Base-by-base conservation (phyloP, 2,888 invertebrate genomes). In the Cheilosia soror region DNA sequence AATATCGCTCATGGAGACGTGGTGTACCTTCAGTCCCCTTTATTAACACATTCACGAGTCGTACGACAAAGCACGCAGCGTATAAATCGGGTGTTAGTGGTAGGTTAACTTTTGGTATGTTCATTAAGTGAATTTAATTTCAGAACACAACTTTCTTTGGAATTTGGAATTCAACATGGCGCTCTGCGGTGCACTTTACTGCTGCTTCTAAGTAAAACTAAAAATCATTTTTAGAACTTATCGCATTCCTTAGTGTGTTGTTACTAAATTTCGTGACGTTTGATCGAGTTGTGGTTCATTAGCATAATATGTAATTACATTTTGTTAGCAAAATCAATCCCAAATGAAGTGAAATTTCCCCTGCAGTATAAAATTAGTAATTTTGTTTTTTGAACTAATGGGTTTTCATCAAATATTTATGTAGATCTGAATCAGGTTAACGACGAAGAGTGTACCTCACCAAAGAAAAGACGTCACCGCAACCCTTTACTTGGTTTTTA, bases 251-350 rank as follows among this genome's bases (percentile, higher is more conserved):
- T 13, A 72, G 71, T 66, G 66, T 72, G 76, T 81, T 68, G 55
- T 77, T 80, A 37, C 81, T 72, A 77, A 85, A 57, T 57, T 75
- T 53, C 62, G 81, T 85, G 76, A 77, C 76, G 84, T 80, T 85
- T 81, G 53, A 51, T 25, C 15, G 63, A 68, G n/a, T 79, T 31
- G 44, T 62, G 57, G 42, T 63, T 77, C 20, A 55, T 55, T 58
- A 49, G 47, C 37, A 42, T 42, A 55, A 13, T n/a, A 63, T 51
- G 63, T 13, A 73, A 4, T 15, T 51, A 27, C 20, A 27, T 77
- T 60, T 9, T 60, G 4, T 53, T 44, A 9, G 25, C 5, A 42
- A 44, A 53, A n/a, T 51, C 25, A 7, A 27, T 29, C 7, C 42
- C 2, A 33, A 33, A 58, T 40, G 13, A 55, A 68, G n/a, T 55